Base-by-base conservation (phyloP, 1,140 invertebrate genomes). In the Temnothorax longispinosus region DNA sequence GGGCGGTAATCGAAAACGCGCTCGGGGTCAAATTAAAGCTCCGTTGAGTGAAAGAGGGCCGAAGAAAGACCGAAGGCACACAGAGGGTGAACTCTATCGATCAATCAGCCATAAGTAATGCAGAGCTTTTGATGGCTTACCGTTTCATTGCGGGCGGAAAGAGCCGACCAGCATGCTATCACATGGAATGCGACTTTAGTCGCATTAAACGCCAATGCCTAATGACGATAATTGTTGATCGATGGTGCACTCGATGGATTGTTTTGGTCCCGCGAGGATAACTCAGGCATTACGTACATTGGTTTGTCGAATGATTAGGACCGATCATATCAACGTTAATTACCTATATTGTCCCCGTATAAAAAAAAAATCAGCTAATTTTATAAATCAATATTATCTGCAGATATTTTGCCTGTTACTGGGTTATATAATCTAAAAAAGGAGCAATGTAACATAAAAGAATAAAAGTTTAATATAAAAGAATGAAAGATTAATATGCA, bases 41-140 rank as follows among this genome's bases (percentile, higher is more conserved):
- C 71, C 50, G 67, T n/a, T n/a, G 32, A 52, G 52, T 18, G 54
- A 75, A 69, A 84, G 80, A 71, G 50, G 18, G 13, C 8, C 1
- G 62, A 27, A 1, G 10, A 35, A 38, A 32, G 56, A 88, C 18
- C 3, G 44, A 27, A 27, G 64, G 18, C 56, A 35, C 21, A 41
- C 3, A 47, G 44, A 75, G 69, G 27, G 69, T 50, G 32, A 84
- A 50, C 47, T 90, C 91, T 92, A 91, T 91, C 91, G 91, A 92
- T 92, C 91, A 91, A 92, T 92, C 91, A 91, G 82, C 91, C 91
- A 91, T 90, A 92, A 91, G 90, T 90, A 91, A 92, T 92, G 89
- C 91, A 87, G 90, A 86, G 90, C 90, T 91, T 91, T 91, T 90
- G 90, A 91, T 91, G 89, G 90, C 88, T 91, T 84, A 88, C 88